Evolutionary conservation across 2,113 vertebrate species (phyloP), one percentile per base, ranked within the genome.

Genomic region (Tetraodon nigroviridis): DNA sequence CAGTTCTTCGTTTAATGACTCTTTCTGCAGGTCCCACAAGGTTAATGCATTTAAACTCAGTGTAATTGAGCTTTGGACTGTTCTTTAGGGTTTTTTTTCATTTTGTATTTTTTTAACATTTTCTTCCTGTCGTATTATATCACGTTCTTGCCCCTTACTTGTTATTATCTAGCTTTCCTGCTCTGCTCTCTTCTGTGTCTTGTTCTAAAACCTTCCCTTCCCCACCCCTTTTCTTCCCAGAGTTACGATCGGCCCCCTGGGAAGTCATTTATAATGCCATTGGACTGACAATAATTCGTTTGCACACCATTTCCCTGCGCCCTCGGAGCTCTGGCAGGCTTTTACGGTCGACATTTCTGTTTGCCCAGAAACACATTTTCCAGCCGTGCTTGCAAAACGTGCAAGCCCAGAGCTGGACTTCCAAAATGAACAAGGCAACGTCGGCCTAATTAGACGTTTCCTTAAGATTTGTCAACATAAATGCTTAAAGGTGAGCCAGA

Each of bases 1-100:
- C 71, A 72, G 79, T 74, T 76, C 71, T 79, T 42, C 1, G 69
- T 82, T 87, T 88, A 89, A 89, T 88, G 84, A 89, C 68, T 87
- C 64, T 55, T 74, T 84, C 83, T 53, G 41, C 18, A 70, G 87
- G 86, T 86, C 84, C 81, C 81, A 58, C 20, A 64, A 84, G 87
- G 87, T 88, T 89, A 89, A 89, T 89, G 83, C 56, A 63, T 83
- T 89, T 87, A 89, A 88, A 87, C 86, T 80, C 74, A 72, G 75
- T 84, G 86, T 89, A 89, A 89, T 87, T 89, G 86, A 89, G 87
- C 86, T 82, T 86, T 75, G 73, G 77, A 84, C 83, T 82, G 61
- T 42, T 81, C 84, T 84, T 83, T 78, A 74, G 78, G 61, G 57
- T 54, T 58, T 78, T 72, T 55, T 76, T n/a, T n/a, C n/a, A n/a